Evolutionary conservation across 1,140 invertebrate species (phyloP), one percentile per base, ranked within the genome.

Genomic region (Lepidurus arcticus): DNA sequence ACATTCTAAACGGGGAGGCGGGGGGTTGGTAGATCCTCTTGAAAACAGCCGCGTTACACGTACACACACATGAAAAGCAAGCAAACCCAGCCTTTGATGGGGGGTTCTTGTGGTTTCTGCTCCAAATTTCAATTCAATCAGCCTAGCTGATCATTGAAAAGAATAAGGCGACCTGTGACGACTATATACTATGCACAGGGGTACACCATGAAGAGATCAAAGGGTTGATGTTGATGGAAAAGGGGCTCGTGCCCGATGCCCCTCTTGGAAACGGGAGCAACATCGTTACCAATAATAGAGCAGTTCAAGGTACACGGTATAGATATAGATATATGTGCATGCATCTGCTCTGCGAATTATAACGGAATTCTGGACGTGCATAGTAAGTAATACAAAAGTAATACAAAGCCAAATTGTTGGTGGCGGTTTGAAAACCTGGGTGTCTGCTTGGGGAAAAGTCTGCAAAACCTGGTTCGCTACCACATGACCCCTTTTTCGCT

Each of bases 81-180:
- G 21, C 53, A 4, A 65, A 65, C 16, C 53, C 13, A 21, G 21
- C 53, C 21, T n/a, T 21, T 65, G 53, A 65, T 34, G 34, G 34
- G 3, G 34, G 34, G 53, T 65, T 65, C 21, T 65, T 65, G 53
- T 65, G 53, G 53, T 65, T 65, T 16, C 53, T 65, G 53, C 53
- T 65, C 53, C 13, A 65, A 65, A 65, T 65, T 65, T 65, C 53
- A 65, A 65, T 65, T 65, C 53, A 65, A 65, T 65, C 53, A 65
- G 9, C 53, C 53, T 1, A 16, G 53, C 16, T 65, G 9, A 9
- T 65, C 53, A 65, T 65, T 65, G 53, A 65, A 65, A 65, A 65
- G 53, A 65, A 65, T 9, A 65, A 65, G n/a, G 13, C 53, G 53
- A 65, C 53, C 53, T 65, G 53, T 65, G 53, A 65, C 53, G 53